A percentile compares a stretch with the other conserved stretches of the same genome.
Evolutionary conservation across 2,797 vertebrate genomes (phyloP).

Genomic region (Danio aesculapii): DNA sequence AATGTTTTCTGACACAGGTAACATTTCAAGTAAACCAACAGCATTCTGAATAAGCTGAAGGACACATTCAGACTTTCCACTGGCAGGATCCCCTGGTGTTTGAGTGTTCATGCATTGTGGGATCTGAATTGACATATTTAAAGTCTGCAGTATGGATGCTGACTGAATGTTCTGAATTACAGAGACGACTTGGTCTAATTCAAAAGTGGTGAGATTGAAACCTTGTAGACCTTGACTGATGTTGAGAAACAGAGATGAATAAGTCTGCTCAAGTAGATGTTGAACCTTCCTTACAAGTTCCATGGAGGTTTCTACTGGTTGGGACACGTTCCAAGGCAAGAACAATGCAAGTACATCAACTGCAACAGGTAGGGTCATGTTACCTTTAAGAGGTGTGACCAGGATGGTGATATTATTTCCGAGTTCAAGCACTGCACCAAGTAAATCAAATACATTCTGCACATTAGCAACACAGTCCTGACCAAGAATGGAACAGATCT

Average conservation of each 20-base stretch:
- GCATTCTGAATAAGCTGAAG: conserved; percentile 64
- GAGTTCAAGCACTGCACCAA: conserved; percentile 51
- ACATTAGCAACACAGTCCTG: conserved; percentile 68
- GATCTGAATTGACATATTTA: conserved; percentile 60
- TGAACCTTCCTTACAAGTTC: conserved; percentile 64
- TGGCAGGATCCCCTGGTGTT: conserved; percentile 13
- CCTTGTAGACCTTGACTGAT: conserved; percentile 68
- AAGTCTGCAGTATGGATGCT: conserved; percentile 60
- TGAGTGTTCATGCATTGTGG: conserved; percentile 70
- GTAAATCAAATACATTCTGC: conserved; percentile 65
- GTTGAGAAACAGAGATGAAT: conserved; percentile 63
- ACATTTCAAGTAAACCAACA: conserved; percentile 62
- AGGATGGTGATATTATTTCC: conserved; percentile 54
- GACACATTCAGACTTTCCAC: conserved; percentile 63
- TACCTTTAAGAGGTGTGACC: conserved; percentile 46
- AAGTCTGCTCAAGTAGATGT: conserved; percentile 68
- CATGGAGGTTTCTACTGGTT: conserved; percentile 36
- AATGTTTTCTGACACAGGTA: conserved; percentile 42
- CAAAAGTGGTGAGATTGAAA: conserved; percentile 73
- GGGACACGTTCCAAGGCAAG: conserved; percentile 57
- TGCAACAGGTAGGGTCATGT: conserved; percentile 60
- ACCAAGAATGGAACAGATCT: conserved; percentile 61
- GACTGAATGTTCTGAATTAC: conserved; percentile 47
- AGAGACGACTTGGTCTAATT: conserved; percentile 67
- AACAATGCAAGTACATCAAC: conserved; percentile 68